These are phyloP conservation scores for Rhogogaster chlorosoma DNA, from an alignment of 2,888 invertebrate genomes.

Conservation along the genomic window DNA sequence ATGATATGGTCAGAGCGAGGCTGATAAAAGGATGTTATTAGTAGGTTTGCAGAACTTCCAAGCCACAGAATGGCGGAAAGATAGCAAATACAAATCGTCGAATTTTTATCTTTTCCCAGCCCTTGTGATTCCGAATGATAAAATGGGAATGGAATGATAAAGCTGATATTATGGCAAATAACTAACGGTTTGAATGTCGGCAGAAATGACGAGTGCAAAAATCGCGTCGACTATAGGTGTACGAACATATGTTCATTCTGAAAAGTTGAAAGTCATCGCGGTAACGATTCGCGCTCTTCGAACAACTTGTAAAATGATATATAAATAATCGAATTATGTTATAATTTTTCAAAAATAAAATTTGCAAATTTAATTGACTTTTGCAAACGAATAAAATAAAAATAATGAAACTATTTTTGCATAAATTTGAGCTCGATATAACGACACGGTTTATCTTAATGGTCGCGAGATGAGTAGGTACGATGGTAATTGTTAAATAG, in stretches of 20 bases:
- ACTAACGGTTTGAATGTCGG: background rate
- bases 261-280: background rate
- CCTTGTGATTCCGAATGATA: background rate
- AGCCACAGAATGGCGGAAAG: background rate
- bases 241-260: background rate
- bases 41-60: background rate
- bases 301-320: background rate
- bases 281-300: background rate
- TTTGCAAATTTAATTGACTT: too few species aligned
- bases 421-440: background rate
- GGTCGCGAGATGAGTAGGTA: background rate
- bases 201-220: background rate
- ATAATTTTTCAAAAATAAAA: background rate
- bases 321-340: background rate
- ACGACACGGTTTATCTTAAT: background rate
- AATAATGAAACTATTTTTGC: background rate
- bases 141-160: background rate
- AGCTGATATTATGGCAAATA: background rate
- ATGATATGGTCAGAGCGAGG: background rate
- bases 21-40: background rate
- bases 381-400: background rate
- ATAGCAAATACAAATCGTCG: background rate
- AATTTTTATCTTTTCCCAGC: background rate
- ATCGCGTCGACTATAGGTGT: background rate
- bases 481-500: slow-evolving; percentile 23